phyloP scores from a whole-genome alignment of 2,797 vertebrate genomes.

The Falco naumanni region DNA sequence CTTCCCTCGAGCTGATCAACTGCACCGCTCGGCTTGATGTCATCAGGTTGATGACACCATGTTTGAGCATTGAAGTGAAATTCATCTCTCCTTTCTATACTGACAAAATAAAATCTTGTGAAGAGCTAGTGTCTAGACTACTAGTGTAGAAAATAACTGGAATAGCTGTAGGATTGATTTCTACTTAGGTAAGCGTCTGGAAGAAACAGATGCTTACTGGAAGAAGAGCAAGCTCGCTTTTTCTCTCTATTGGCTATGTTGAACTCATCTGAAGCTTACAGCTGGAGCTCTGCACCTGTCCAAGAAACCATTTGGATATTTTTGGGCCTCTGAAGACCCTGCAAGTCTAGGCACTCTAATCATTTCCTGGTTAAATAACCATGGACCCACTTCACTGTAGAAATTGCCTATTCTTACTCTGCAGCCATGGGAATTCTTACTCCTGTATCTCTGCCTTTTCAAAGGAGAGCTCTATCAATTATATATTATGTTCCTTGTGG shows the following conservation, averaged over 20 bases:
- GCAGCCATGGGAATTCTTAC: background rate
- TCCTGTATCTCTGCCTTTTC: background rate
- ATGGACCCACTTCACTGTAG: background rate
- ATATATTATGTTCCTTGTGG: background rate
- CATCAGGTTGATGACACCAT: background rate
- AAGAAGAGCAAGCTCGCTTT: background rate
- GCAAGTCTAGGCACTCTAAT: background rate
- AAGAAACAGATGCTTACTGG: background rate
- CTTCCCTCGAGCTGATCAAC: background rate
- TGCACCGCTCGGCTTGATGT: background rate
- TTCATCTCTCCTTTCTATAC: background rate
- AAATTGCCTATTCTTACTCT: background rate
- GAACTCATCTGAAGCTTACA: background rate
- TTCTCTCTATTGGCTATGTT: background rate
- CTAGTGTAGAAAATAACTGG: background rate
- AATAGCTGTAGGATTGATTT: background rate
- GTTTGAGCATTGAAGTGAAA: background rate
- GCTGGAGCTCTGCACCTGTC: background rate
- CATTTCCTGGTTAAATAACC: background rate
- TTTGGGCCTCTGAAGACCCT: background rate
- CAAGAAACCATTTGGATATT: background rate
- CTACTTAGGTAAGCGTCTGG: background rate
- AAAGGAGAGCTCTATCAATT: background rate
- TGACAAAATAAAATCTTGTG: background rate
- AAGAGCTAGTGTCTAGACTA: background rate